These are phyloP conservation scores for Recurvirostra avosetta DNA, from an alignment of 2,113 vertebrate genomes.

Conservation along the genomic window DNA sequence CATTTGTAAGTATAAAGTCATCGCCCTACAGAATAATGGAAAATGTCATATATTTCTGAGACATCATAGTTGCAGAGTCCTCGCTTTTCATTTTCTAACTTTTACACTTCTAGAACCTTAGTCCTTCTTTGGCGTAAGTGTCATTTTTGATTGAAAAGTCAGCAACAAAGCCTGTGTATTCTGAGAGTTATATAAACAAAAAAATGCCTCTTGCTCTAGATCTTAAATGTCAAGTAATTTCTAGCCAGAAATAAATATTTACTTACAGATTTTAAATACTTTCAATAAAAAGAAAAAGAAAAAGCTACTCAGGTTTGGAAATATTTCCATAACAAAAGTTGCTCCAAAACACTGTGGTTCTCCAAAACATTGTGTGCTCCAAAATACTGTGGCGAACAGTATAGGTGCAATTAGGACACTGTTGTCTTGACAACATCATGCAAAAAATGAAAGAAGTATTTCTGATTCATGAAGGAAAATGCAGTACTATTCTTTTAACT, in stretches of 20 bases:
- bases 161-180: background rate
- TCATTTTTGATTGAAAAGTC: background rate
- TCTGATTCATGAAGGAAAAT: background rate
- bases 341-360: background rate
- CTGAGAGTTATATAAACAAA: background rate
- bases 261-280: background rate
- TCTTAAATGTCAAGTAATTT: background rate
- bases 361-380: background rate
- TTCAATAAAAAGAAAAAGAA: background rate
- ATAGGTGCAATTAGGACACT: background rate
- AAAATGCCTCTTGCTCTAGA: background rate
- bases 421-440: background rate
- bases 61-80: background rate
- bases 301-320: background rate
- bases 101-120: background rate
- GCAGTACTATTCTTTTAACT: background rate
- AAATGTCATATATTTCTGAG: background rate
- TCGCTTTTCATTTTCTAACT: background rate
- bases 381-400: background rate
- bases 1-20: background rate
- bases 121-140: background rate
- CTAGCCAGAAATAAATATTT: slow-evolving; percentile 17
- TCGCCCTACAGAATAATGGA: background rate
- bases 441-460: background rate
- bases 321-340: background rate